Conservation (phyloP, 2,113 vertebrate genomes). For the Amia ocellicauda region DNA sequence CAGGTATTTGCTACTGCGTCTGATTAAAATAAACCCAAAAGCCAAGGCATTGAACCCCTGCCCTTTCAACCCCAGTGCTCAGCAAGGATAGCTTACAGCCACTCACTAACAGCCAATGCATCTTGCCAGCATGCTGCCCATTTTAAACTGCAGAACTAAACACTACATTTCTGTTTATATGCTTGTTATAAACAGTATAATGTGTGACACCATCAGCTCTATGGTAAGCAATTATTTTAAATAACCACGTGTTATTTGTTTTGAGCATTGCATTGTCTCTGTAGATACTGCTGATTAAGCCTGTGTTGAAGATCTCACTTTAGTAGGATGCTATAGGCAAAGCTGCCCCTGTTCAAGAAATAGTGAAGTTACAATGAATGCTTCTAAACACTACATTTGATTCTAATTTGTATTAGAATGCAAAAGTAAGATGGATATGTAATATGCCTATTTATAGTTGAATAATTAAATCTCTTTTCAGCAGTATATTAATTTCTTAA, state of each 20-base stretch:
- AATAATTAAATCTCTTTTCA: no score
- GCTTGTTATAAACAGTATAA: conserved; percentile 51
- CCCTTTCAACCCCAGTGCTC: conserved; percentile 55
- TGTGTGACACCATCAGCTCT: conserved; percentile 41
- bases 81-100: conserved; percentile 80
- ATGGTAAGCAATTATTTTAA: conserved; percentile 19
- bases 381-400: no score
- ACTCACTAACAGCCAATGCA: conserved; percentile 84
- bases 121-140: conserved; percentile 80
- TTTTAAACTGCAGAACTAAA: conserved; percentile 53
- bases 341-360: no score
- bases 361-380: no score
- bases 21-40: conserved; percentile 25
- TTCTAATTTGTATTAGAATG: no score
- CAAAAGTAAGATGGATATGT: no score
- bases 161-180: conserved; percentile 35
- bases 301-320: no score
- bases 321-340: no score
- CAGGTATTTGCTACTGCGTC: conserved; percentile 21
- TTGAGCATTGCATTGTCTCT: conserved; percentile 27
- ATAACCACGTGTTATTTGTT: conserved; percentile 22
- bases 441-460: no score
- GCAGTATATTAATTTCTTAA: no score
- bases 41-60: conserved; percentile 19
- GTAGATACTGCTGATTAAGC: not conserved